Evolutionary conservation across 2,888 invertebrate species (phyloP).

Genomic region (Tenthredo mesomela): DNA sequence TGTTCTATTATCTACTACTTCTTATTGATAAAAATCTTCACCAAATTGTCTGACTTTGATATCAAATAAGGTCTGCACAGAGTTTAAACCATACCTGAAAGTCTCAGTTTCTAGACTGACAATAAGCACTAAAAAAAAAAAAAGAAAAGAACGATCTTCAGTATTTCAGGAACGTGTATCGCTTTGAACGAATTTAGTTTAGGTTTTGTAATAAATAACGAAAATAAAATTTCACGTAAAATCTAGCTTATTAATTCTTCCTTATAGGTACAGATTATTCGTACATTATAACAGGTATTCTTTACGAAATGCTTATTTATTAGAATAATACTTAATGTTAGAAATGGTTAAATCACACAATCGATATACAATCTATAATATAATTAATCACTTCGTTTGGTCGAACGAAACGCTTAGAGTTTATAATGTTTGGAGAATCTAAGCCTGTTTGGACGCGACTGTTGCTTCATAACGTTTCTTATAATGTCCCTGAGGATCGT

Average conservation of each 20-base stretch:
- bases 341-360: constrained; percentile 14
- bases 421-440: background rate
- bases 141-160: background rate
- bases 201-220: constrained; percentile 25
- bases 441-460: constrained; percentile 45
- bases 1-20: background rate
- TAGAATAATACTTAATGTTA: constrained; percentile 19
- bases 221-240: background rate
- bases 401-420: background rate
- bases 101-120: background rate
- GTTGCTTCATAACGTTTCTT: constrained; percentile 78
- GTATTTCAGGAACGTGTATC: constrained; percentile 7
- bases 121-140: background rate
- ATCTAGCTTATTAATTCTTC: background rate
- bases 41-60: background rate
- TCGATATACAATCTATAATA: background rate
- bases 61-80: background rate
- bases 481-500: constrained; percentile 86
- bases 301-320: background rate
- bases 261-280: constrained; percentile 7
- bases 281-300: background rate
- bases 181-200: constrained; percentile 25
- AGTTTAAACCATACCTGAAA: background rate
- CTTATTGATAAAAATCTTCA: background rate
- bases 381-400: background rate